Evolutionary conservation across 1,140 invertebrate species (phyloP).

Genomic region (Euschistus heros): DNA sequence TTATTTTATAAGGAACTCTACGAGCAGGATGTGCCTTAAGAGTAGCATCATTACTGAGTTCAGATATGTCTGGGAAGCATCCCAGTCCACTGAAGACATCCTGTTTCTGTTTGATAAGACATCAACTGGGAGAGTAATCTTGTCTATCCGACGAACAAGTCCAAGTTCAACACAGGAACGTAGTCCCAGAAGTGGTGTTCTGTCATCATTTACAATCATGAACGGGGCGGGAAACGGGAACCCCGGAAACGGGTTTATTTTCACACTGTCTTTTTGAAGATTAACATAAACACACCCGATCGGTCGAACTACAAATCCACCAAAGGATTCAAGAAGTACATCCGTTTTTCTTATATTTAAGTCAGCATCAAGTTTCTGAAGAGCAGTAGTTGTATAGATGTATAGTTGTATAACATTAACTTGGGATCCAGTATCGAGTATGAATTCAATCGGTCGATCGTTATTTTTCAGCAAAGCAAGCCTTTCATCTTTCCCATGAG

Average conservation of each 20-base stretch:
- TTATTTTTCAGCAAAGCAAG: no score
- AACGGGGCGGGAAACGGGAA: not conserved
- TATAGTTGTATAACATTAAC: no score
- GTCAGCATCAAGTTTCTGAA: not conserved
- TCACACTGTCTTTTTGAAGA: not conserved
- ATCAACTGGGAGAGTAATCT: not conserved
- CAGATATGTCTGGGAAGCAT: constrained; percentile 12
- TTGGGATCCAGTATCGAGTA: no score
- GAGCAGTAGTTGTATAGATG: no score
- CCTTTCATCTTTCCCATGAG: no score
- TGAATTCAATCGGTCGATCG: no score
- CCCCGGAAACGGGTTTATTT: no score
- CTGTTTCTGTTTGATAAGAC: constrained; percentile 7
- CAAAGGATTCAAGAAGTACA: not conserved
- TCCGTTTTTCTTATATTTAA: not conserved
- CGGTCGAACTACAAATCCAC: not conserved
- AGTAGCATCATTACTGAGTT: constrained; percentile 7
- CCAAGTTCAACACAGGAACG: not conserved
- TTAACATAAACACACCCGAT: not conserved
- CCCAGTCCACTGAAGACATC: constrained; percentile 21
- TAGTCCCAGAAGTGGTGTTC: not conserved
- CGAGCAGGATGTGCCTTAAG: constrained; percentile 27
- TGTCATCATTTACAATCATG: not conserved
- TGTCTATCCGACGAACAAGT: not conserved
- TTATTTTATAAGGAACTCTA: constrained; percentile 29